Base-by-base conservation (phyloP, 2,888 invertebrate genomes). In the Junonia oenone region DNA sequence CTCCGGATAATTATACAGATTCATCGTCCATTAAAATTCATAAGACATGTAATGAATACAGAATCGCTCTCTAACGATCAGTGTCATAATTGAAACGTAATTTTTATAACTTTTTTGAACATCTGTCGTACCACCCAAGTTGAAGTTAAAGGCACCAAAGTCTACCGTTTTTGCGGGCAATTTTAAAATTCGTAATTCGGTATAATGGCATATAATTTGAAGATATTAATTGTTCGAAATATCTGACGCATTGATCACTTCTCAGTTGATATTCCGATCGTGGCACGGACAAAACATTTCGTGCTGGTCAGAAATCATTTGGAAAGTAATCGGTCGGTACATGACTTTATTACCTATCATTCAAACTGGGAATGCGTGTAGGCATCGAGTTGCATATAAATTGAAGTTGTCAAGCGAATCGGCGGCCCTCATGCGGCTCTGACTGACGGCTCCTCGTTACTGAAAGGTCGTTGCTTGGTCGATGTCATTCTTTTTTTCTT, bases 371-470 rank as follows among this genome's bases (percentile, higher is more conserved):
- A 72, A 65, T 67, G 68, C 67, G 65, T 65, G 72, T 67, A 67
- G 65, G 72, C 70, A 75, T 75, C 66, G 68, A 65, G 73, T 78
- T 80, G 77, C 75, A 78, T 79, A 81, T 83, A 85, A 84, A 86
- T 87, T 80, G 77, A 72, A 74, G 72, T 75, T 78, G 84, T 83
- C 81, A 75, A 75, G 78, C 71, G 68, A 50, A 59, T 58, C 60
- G 62, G 56, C 55, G 63, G 59, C 63, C 63, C 65, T 63, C 65
- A 58, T 56, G 63, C 62, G 45, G 68, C 69, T 58, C 69, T 79
- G 83, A 82, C 66, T 83, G 85, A 84, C 85, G 72, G 79, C 74
- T 69, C 64, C 84, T 88, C 84, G 86, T 88, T 88, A 87, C 75
- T 63, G 72, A 81, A 81, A 83, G 84, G 83, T 84, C 84, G 78